Evolutionary conservation across 1,140 invertebrate species (phyloP).

Genomic region (Cydia fagiglandana): DNA sequence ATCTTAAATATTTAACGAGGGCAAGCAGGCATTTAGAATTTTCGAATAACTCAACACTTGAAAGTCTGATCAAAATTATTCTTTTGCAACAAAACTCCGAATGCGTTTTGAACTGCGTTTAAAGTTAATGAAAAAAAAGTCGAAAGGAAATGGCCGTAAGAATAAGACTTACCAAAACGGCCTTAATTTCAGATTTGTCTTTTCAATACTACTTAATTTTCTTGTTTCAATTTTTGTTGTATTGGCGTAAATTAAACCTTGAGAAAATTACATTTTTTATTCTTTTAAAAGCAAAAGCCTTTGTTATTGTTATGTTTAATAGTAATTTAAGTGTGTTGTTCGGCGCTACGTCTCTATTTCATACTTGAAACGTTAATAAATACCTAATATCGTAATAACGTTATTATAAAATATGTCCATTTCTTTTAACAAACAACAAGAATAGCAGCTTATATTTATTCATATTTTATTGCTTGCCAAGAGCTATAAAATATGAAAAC

Average conservation of each 20-base stretch:
- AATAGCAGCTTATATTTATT: no score
- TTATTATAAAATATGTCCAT: no score
- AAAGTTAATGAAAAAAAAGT: slow-evolving; percentile 28
- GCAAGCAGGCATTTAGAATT: slow-evolving; percentile 26
- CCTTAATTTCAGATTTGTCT: not conserved
- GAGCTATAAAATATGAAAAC: no score
- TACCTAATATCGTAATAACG: no score
- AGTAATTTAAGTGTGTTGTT: no score
- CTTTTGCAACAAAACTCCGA: slow-evolving; percentile 15
- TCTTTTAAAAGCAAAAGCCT: not conserved
- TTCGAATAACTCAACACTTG: slow-evolving; percentile 18
- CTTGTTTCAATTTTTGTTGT: not conserved
- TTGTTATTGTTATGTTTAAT: not conserved
- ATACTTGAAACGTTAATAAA: no score
- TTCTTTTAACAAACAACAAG: no score
- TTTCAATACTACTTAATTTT: slow-evolving; percentile 2
- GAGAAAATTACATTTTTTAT: not conserved
- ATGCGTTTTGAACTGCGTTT: slow-evolving; percentile 25
- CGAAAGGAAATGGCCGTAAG: slow-evolving; percentile 11
- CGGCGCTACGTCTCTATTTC: no score
- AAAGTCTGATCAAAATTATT: slow-evolving; percentile 26
- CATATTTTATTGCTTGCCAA: no score
- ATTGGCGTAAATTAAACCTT: not conserved
- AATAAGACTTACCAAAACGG: not conserved
- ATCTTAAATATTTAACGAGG: slow-evolving; percentile 28